Conservation (phyloP, 2,113 vertebrate species). For the Sorex araneus region DNA sequence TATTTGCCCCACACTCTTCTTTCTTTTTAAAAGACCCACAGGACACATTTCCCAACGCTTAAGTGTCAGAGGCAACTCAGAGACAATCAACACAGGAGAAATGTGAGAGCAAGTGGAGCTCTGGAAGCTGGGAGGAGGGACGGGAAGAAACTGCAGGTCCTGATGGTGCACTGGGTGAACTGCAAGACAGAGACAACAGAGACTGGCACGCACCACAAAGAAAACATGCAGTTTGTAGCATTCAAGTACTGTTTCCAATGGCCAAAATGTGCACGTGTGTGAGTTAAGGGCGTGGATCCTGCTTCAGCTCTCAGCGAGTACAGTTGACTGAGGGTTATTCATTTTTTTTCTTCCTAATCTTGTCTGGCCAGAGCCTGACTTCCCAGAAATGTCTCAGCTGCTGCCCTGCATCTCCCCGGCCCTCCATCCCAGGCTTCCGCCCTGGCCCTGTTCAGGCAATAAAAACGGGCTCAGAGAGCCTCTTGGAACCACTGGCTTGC, state of each 20-base stretch:
- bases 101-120: neutral
- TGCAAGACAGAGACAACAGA: no score
- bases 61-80: neutral
- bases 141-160: neutral
- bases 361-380: constrained; percentile 44
- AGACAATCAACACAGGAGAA: neutral
- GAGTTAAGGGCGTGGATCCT: neutral
- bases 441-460: neutral
- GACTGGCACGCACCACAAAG: neutral
- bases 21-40: neutral
- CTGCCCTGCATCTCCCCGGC: neutral
- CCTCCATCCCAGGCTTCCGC: constrained; percentile 47
- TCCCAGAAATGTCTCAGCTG: neutral
- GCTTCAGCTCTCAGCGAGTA: neutral
- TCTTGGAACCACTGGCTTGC: neutral
- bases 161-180: neutral
- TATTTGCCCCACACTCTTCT: neutral
- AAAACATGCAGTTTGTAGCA: neutral
- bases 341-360: constrained; percentile 46
- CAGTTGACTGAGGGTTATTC: neutral
- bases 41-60: neutral
- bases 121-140: neutral
- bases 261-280: neutral
- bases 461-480: constrained; percentile 14
- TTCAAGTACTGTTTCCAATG: neutral